Evolutionary conservation across 1,140 invertebrate genomes (phyloP).

Genomic region (Lamellibrachia luymesi): DNA sequence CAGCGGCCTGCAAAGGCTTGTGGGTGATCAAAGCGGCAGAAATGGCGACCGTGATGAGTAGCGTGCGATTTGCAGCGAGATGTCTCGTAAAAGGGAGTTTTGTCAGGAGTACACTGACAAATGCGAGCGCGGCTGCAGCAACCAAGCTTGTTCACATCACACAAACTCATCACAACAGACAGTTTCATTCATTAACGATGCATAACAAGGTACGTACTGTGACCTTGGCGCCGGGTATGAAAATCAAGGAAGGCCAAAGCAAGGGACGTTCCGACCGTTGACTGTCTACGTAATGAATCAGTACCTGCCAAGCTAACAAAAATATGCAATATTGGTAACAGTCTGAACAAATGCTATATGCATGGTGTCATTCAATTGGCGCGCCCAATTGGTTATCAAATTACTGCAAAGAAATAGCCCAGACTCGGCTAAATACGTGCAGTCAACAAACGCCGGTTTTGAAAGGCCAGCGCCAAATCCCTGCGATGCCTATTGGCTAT

Average conservation of each 20-base stretch:
- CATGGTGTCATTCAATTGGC: background rate
- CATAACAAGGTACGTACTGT: background rate
- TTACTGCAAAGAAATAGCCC: too few relatives aligned
- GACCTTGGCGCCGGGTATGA: background rate
- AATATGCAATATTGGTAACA: background rate
- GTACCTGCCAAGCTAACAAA: background rate
- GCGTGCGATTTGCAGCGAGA: background rate
- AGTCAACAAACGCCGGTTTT: background rate
- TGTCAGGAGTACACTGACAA: background rate
- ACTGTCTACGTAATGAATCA: background rate
- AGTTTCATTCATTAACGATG: background rate
- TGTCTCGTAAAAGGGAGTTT: background rate
- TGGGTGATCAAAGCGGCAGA: background rate
- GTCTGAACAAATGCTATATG: background rate
- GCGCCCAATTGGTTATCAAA: background rate
- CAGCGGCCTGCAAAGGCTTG: background rate
- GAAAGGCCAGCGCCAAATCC: too few relatives aligned
- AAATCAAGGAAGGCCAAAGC: background rate
- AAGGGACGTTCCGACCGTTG: background rate
- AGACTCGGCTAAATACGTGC: background rate
- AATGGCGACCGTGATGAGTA: background rate
- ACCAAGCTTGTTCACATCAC: constrained; percentile 4
- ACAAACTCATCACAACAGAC: background rate
- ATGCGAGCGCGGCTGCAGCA: background rate
- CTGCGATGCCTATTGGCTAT: too few relatives aligned